Percentiles rank a stretch among this genome's conserved stretches.
These are phyloP conservation scores for Oligia latruncula DNA, from an alignment of 2,888 invertebrate species.

Conservation along the genomic window DNA sequence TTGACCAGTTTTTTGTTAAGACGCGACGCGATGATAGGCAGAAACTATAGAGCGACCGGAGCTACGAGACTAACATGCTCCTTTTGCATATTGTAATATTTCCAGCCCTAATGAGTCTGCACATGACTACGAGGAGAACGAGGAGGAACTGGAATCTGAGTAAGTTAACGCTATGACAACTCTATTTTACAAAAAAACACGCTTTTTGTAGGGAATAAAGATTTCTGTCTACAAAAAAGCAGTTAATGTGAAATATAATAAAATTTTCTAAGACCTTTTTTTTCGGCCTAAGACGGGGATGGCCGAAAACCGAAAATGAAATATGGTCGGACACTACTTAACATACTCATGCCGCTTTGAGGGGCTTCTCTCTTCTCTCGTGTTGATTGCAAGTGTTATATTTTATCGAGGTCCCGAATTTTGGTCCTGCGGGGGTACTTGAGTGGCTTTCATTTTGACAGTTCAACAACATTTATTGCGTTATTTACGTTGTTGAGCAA, in stretches of 20 bases:
- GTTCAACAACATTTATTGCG: not conserved
- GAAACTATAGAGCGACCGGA: not conserved
- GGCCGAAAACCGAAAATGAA: not conserved
- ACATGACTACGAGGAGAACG: conserved; percentile 17
- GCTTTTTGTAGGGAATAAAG: not conserved
- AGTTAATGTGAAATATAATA: not conserved
- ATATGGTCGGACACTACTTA: not conserved
- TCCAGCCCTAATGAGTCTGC: conserved; percentile 12
- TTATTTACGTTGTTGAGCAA: not conserved
- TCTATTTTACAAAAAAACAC: not conserved
- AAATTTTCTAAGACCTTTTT: not conserved
- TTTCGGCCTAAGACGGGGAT: no score
- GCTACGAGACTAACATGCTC: not conserved
- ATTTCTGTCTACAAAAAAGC: not conserved
- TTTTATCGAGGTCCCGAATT: not conserved
- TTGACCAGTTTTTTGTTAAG: not conserved
- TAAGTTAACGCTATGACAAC: conserved; percentile 5
- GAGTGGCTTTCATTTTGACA: not conserved
- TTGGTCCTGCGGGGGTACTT: not conserved
- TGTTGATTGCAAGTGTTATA: not conserved
- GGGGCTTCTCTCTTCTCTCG: not conserved
- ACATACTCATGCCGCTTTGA: not conserved
- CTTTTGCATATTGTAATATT: not conserved
- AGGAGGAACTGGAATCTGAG: conserved; percentile 20
- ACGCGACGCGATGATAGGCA: not conserved